Percentiles rank a stretch among this genome's conserved stretches.
Conservation (phyloP, 2,113 vertebrate genomes). For the Hydrochoerus hydrochaeris region DNA sequence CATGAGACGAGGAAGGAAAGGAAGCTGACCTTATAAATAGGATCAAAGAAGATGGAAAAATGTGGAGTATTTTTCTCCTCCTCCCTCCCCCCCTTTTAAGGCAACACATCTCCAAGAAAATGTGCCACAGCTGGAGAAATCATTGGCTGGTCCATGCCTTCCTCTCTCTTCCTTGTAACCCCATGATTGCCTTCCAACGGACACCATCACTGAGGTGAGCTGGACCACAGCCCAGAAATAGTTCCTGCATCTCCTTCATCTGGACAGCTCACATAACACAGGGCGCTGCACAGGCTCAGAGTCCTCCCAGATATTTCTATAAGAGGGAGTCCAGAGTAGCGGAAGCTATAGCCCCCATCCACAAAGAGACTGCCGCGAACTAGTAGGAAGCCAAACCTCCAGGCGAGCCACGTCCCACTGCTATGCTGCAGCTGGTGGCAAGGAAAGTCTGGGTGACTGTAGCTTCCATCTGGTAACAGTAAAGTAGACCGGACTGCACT, state of each 20-base stretch:
- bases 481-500: neutral
- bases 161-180: conserved; percentile 70
- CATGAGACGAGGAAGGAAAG: conserved; percentile 85
- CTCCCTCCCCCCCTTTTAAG: conserved; percentile 57
- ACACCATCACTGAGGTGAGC: conserved; percentile 68
- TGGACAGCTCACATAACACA: conserved; percentile 53
- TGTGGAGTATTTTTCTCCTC: conserved; percentile 73
- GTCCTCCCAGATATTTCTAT: conserved; percentile 45
- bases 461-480: neutral
- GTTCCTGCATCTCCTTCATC: conserved; percentile 50
- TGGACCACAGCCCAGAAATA: conserved; percentile 83
- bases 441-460: too few relatives aligned
- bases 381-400: neutral
- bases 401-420: neutral
- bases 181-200: conserved; percentile 69
- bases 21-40: conserved; percentile 90
- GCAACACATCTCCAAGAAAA: conserved; percentile 80
- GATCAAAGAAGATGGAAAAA: conserved; percentile 86
- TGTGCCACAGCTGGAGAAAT: conserved; percentile 86
- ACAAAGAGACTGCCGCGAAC: conserved; percentile 20
- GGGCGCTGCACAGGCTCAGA: conserved; percentile 30
- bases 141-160: conserved; percentile 79
- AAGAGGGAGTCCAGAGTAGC: conserved; percentile 29
- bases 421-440: neutral
- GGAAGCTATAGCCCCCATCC: neutral